Base-by-base conservation (phyloP, 2,113 vertebrate species). In the Sturnira hondurensis region DNA sequence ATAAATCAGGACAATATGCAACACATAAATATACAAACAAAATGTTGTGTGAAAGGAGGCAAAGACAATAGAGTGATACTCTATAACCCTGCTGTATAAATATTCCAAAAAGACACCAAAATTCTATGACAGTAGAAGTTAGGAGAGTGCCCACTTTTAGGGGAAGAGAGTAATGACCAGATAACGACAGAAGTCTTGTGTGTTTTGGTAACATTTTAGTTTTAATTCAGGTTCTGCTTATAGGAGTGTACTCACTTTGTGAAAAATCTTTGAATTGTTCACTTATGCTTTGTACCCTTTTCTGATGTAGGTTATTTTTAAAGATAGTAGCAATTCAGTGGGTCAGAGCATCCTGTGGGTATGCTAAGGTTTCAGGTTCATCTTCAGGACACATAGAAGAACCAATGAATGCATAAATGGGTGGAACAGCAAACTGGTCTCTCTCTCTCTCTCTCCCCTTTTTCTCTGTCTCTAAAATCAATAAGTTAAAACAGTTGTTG, bases 31-130 rank as follows among this genome's bases (percentile, higher is more conserved):
- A 82, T 80, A 63, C 20, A 63, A 91, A 52, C 3, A 45, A 28
- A 86, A 84, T 89, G 22, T 19, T 91, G 43, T 76, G 11, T 52
- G 17, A 80, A 94, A 68, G 16, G 92, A 74, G 8, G 17, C 36
- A 67, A 70, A 85, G n/a, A 87, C 11, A n/a, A 50, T 8, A 78
- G 17, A 71, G 17, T 24, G 74, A 71, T 56, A 61, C 1, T 85
- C 16, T 45, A 22, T 71, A 80, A 36, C 0, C 24, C 20, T 15
- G 54, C 65, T 71, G 24, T 52, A 50, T 77, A 50, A 81, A 45
- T 54, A 15, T 76, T 84, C 0, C n/a, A 56, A 63, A 24, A 52
- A 68, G 26, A 54, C 0, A 52, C 0, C 38, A n/a, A 4, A 36
- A 12, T 12, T 26, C 12, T 26, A 13, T 52, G 36, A 47, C 33